Percentiles rank a stretch among this genome's conserved stretches.
Conservation (phyloP, 2,113 vertebrate genomes). For the Labrus mixtus region DNA sequence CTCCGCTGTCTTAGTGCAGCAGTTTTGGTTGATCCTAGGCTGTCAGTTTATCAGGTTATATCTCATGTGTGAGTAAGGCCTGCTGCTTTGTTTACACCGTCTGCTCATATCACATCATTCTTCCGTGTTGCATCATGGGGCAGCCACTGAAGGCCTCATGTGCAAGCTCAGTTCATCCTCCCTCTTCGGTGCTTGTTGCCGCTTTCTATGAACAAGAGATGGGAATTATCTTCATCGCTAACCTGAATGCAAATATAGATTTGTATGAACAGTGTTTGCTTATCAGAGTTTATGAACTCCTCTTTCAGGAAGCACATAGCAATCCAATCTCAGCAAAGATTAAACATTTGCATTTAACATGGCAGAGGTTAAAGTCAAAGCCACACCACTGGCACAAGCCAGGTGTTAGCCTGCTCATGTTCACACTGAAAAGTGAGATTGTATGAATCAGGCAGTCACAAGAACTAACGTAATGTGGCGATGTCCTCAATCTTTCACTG, state of each 20-base stretch:
- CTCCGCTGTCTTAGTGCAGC: slow-evolving; percentile 19
- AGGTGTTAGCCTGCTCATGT: slow-evolving; percentile 5
- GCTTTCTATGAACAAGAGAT: slow-evolving; percentile 19
- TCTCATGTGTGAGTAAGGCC: background rate
- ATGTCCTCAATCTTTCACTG: slow-evolving; percentile 47
- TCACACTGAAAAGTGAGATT: slow-evolving; percentile 1
- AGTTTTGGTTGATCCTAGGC: slow-evolving; percentile 6
- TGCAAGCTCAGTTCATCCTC: slow-evolving; percentile 5
- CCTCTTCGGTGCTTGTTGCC: background rate
- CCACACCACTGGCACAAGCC: slow-evolving; percentile 3
- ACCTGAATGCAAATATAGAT: slow-evolving; percentile 45
- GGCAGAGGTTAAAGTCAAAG: slow-evolving; percentile 27
- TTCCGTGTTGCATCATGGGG: background rate
- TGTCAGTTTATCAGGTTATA: background rate
- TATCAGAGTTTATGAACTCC: slow-evolving; percentile 22
- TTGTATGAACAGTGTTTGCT: slow-evolving; percentile 1
- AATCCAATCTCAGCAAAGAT: slow-evolving; percentile 36
- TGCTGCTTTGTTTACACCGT: slow-evolving; percentile 22
- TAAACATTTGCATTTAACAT: slow-evolving; percentile 27
- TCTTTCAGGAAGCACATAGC: background rate
- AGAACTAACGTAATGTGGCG: slow-evolving; percentile 15
- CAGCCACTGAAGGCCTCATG: background rate
- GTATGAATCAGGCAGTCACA: slow-evolving; percentile 44
- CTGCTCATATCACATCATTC: slow-evolving; percentile 21
- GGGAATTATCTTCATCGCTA: slow-evolving; percentile 7